Base-by-base conservation (phyloP, 2,888 invertebrate genomes). In the Tetragnatha montana region DNA sequence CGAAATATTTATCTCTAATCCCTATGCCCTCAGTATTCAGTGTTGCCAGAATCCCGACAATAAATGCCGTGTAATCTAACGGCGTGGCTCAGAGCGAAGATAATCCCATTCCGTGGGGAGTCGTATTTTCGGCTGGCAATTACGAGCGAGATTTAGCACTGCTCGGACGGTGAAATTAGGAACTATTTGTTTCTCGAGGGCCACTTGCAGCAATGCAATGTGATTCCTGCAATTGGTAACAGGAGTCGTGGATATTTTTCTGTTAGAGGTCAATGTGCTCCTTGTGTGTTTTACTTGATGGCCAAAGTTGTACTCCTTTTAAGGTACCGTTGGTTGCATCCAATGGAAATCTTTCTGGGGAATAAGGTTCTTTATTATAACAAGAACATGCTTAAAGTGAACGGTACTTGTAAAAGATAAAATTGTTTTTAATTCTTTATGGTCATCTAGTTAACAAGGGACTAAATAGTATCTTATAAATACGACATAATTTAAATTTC, bases 51-150 rank as follows among this genome's bases (percentile, higher is more conserved):
- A 60, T 60, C 6, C 49, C 49, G 8, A 49, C 81, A 22, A 70
- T 70, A 19, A 81, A 69, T 70, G 70, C 50, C 19, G 6, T 19
- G 71, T 49, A 71, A 71, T 81, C 81, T 71, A 12, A 17, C 12
- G 49, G 19, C 70, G 19, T 50, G 19, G 21, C 49, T 49, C 10
- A 21, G 73, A n/a, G 68, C n/a, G 8, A 73, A 74, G 73, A 82
- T 82, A 68, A 82, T 35, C 82, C 60, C 51, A 82, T 22, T 50
- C 82, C 51, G 6, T 14, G 50, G 82, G 74, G 73, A 82, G 73
- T 71, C 82, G 82, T 82, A 82, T 74, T 60, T 82, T 47, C 22
- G 22, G 35, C 10, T n/a, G 51, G 82, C 47, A 82, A 82, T 82
- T 82, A 82, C 74, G 51, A 74, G 35, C 17, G 17, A 74, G 82